Percentiles rank a stretch among this genome's conserved stretches.
phyloP scores from a whole-genome alignment of 2,888 invertebrate species.

The Cylloceria caligata region DNA sequence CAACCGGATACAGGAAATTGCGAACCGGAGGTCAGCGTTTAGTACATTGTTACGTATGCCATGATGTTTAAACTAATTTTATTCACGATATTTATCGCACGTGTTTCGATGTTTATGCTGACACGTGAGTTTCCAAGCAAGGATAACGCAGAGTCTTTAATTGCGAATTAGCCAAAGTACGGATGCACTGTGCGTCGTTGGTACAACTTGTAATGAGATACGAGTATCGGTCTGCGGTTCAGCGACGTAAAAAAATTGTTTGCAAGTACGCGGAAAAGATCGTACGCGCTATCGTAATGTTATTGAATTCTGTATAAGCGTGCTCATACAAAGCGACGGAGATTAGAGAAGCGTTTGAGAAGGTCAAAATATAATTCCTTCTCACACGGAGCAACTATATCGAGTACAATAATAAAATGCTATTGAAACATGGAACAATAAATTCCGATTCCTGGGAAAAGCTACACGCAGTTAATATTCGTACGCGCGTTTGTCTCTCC shows the following conservation, averaged over 20 bases:
- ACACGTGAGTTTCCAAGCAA: slow-evolving; percentile 3
- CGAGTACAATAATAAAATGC: not conserved
- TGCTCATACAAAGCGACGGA: not conserved
- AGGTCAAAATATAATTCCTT: slow-evolving; percentile 4
- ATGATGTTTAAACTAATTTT: not conserved
- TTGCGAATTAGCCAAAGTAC: too few species aligned
- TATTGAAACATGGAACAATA: slow-evolving; percentile 18
- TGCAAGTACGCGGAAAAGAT: not conserved
- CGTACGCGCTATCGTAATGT: not conserved
- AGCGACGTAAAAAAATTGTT: not conserved
- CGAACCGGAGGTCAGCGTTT: slow-evolving; percentile 34
- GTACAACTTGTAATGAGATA: not conserved
- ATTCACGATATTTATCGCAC: not conserved
- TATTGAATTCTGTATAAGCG: not conserved
- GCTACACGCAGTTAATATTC: not conserved
- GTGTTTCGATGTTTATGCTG: not conserved
- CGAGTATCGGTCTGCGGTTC: not conserved
- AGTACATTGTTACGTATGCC: not conserved
- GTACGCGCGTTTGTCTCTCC: slow-evolving; percentile 1
- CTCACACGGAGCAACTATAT: not conserved
- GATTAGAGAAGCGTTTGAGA: not conserved
- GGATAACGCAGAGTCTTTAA: not conserved
- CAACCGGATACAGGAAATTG: slow-evolving; percentile 38
- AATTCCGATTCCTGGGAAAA: slow-evolving; percentile 1
- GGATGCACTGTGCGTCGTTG: too few species aligned